Base-by-base conservation (phyloP, 2,113 vertebrate species). In the Sprattus sprattus region DNA sequence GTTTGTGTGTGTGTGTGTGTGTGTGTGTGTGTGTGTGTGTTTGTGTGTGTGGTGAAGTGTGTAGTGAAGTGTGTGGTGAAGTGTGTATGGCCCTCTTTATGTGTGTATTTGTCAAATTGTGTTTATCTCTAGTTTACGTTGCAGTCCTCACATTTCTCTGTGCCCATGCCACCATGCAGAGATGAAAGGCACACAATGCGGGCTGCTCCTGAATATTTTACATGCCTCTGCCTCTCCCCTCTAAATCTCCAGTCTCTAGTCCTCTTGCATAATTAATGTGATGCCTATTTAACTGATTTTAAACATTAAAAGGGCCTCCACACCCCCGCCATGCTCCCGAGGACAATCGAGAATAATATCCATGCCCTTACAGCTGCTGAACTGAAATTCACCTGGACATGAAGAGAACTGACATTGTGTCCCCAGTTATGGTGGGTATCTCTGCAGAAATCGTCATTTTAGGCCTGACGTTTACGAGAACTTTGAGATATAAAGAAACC, bases 241-340 rank as follows among this genome's bases (percentile, higher is more conserved):
- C 84, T 81, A 88, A 89, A 86, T 86, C 28, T 87, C 60, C 22
- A 45, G 83, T 88, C 87, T 81, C 60, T 67, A 86, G 83, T 44
- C 25, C 75, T 83, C 49, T 46, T 89, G 81, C 75, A 91, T 89
- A 82, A 89, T 88, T 89, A 84, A 89, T 87, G 83, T 25, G 32
- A 82, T 85, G 85, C 87, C 84, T 60, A 88, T 88, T 87, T 89
- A 88, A 91, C 84, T 86, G 44, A 81, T 46, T 87, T 89, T 84
- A 89, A 91, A 89, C 64, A 88, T 85, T 89, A 87, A 88, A 83
- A 88, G 84, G 85, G 15, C 83, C n/a, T 81, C 49, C 47, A 81
- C 81, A 80, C 45, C 85, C 64, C 84, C 54, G 49, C 85, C 83
- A 83, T 22, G 0, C 81, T 86, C 83, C 25, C 0, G 60, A 75